Conservation (phyloP, 2,797 vertebrate species). For the Eulemur coronatus region DNA sequence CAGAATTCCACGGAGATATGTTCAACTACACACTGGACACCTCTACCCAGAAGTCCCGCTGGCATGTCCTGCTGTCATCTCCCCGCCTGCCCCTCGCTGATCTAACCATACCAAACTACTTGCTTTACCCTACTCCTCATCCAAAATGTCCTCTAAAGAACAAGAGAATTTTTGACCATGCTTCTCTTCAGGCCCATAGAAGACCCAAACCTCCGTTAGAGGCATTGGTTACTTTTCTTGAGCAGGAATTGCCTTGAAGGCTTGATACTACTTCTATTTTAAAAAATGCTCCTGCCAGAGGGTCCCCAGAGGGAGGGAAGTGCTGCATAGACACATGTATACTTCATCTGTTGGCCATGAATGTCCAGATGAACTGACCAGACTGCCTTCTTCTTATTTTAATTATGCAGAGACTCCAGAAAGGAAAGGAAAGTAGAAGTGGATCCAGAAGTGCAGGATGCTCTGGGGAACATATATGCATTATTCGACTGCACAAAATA, state of each 20-base stretch:
- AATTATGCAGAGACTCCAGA: neutral
- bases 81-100: neutral
- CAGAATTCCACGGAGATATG: neutral
- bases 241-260: neutral
- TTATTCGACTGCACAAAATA: slow-evolving; percentile 3
- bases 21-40: neutral
- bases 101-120: neutral
- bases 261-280: neutral
- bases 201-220: neutral
- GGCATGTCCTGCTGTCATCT: too few relatives aligned
- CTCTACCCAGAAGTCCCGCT: neutral
- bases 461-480: neutral
- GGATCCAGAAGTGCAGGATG: neutral
- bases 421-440: neutral
- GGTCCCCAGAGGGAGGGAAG: neutral
- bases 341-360: neutral
- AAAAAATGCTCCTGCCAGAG: neutral
- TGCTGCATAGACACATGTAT: neutral
- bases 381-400: neutral
- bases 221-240: neutral
- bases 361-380: neutral
- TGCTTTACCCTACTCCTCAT: neutral
- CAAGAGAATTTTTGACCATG: neutral
- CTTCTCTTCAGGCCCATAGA: neutral
- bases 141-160: neutral